Conservation (phyloP, 2,113 vertebrate genomes). For the Orcinus orca region DNA sequence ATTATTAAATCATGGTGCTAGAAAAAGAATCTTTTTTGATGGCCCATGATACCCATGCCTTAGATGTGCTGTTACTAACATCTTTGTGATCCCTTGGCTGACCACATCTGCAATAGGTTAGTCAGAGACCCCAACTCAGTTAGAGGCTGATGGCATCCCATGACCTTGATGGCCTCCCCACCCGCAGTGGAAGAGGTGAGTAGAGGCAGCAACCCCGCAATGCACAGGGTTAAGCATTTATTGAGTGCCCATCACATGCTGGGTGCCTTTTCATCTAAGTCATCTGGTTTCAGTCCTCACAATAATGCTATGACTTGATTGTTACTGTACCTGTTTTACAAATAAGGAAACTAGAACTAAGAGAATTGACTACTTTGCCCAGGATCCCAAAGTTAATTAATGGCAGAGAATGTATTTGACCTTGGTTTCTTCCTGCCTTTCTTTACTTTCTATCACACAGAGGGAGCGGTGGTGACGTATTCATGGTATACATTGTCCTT, state of each 20-base stretch:
- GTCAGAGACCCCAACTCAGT: neutral
- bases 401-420: neutral
- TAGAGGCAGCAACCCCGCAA: accelerated
- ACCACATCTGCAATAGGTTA: neutral
- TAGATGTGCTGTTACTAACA: neutral
- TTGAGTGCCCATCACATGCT: accelerated
- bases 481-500: neutral
- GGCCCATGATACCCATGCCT: neutral
- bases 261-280: neutral
- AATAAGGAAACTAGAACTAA: neutral
- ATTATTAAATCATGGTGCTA: neutral
- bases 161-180: neutral
- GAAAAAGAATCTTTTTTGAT: neutral
- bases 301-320: neutral
- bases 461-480: too few relatives aligned
- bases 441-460: neutral
- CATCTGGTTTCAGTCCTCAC: neutral
- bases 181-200: neutral
- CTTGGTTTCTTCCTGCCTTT: neutral
- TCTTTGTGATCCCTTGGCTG: neutral
- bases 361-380: neutral
- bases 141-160: neutral
- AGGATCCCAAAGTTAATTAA: neutral
- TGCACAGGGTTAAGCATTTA: too few relatives aligned
- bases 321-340: neutral